A percentile compares a stretch with the other conserved stretches of the same genome.
phyloP scores from a whole-genome alignment of 2,797 vertebrate species.

The Triplophysa bombifrons region DNA sequence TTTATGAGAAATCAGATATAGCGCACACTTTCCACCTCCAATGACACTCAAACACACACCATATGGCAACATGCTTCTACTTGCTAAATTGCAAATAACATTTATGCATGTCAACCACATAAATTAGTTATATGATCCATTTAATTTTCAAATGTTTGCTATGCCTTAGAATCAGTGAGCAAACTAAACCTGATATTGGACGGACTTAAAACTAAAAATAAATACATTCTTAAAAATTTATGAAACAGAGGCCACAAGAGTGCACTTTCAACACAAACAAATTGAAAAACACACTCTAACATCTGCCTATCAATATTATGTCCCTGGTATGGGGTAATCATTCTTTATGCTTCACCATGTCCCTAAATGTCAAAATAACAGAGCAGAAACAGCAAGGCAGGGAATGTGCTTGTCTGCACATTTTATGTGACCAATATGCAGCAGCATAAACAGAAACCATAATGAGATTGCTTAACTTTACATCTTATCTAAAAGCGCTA shows the following conservation, averaged over 20 bases:
- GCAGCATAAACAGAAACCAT: background rate
- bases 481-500: background rate
- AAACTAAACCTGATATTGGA: background rate
- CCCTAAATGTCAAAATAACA: background rate
- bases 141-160: background rate
- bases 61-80: background rate
- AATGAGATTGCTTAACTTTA: background rate
- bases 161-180: slow-evolving; percentile 4
- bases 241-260: slow-evolving; percentile 9
- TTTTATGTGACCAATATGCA: background rate
- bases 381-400: slow-evolving; percentile 15
- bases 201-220: slow-evolving; percentile 28
- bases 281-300: background rate
- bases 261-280: slow-evolving; percentile 15
- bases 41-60: background rate
- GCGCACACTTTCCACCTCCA: background rate
- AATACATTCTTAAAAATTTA: slow-evolving; percentile 4
- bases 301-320: background rate
- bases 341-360: slow-evolving; percentile 2
- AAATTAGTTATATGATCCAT: background rate
- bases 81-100: slow-evolving; percentile 7
- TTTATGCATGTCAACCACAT: background rate
- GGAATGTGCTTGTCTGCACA: background rate
- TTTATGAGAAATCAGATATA: background rate
- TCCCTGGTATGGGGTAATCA: background rate